A percentile compares a stretch with the other conserved stretches of the same genome.
Conservation (phyloP, 2,888 invertebrate genomes). For the Ectemnius cavifrons region DNA sequence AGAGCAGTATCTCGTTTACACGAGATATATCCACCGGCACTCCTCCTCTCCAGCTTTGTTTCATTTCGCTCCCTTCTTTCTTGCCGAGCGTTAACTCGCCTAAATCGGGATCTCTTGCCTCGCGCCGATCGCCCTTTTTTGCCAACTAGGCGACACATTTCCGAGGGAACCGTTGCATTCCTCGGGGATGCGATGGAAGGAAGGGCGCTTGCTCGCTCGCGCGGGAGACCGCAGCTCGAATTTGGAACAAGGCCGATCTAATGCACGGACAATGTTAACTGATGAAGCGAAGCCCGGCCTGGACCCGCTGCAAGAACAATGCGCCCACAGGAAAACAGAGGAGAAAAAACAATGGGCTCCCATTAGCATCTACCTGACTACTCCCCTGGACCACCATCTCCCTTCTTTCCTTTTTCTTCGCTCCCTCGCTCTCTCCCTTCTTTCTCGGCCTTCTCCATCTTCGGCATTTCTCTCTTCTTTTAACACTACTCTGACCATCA, state of each 20-base stretch:
- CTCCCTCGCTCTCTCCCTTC: slow-evolving; percentile 15
- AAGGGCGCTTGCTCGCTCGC: slow-evolving; percentile 24
- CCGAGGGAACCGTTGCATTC: slow-evolving; percentile 44
- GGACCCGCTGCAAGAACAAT: slow-evolving; percentile 64
- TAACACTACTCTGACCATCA: background rate
- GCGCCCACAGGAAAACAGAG: slow-evolving; percentile 52
- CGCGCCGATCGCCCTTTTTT: slow-evolving; percentile 4
- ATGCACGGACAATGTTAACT: slow-evolving; percentile 70
- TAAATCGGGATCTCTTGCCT: slow-evolving; percentile 11
- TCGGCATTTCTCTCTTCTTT: slow-evolving; percentile 19
- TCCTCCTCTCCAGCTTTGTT: background rate
- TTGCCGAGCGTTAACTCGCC: background rate
- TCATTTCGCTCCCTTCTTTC: slow-evolving; percentile 12
- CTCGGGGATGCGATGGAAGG: slow-evolving; percentile 39
- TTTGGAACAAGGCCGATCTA: slow-evolving; percentile 69
- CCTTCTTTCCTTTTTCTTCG: slow-evolving; percentile 39
- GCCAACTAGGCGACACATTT: slow-evolving; percentile 5
- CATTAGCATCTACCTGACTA: slow-evolving; percentile 73
- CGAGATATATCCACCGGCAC: slow-evolving; percentile 35
- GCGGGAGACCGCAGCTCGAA: slow-evolving; percentile 56
- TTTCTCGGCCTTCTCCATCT: slow-evolving; percentile 14
- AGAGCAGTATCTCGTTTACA: slow-evolving; percentile 53
- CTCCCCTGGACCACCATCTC: slow-evolving; percentile 44
- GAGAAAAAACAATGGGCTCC: slow-evolving; percentile 71
- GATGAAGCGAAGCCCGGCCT: slow-evolving; percentile 58